Base-by-base conservation (phyloP, 2,113 vertebrate genomes). In the Carassius gibelio region DNA sequence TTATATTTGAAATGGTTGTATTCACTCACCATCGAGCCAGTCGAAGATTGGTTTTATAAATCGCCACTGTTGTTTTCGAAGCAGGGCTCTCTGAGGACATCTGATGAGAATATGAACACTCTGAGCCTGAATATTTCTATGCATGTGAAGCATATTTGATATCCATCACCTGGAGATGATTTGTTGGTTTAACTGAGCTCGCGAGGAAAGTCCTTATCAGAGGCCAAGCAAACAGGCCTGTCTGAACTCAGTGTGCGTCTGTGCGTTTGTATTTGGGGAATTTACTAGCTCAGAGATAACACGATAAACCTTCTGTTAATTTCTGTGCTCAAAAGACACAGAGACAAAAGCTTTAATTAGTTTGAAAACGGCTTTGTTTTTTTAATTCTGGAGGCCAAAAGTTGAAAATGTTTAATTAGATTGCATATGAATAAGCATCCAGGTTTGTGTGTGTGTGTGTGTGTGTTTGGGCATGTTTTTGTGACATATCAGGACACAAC, bases 331-430 rank as follows among this genome's bases (percentile, higher is more conserved):
- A 82, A 82, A 86, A 86, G 62, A 87, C 75, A 72, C 71, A 66
- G 61, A 82, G 62, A 84, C 74, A 68, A 79, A 80, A 48, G 74
- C 75, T 79, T 84, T 85, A 89, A 89, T 89, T 84, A 87, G 82
- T 83, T 87, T 30, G 45, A 87, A 52, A 79, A 68, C 23, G 45
- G 26, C 62, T 81, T 69, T 79, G 77, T 86, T 88, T n/a, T 84
- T 84, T 64, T 4, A 86, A 82, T 84, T 74, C 76, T 76, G 64
- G 57, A 59, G 62, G 74, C 74, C 17, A 79, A 85, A 64, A 75
- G 36, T 84, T 55, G 59, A 30, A 66, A 77, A 66, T 52, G 45
- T 66, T 84, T 78, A 76, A 84, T 84, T 76, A 76, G 80, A 17
- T 82, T 69, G 45, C 23, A 2, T 66, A 6, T 82, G 62, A 81